These are phyloP conservation scores for Laterallus jamaicensis DNA, from an alignment of 2,113 vertebrate species.

Conservation along the genomic window DNA sequence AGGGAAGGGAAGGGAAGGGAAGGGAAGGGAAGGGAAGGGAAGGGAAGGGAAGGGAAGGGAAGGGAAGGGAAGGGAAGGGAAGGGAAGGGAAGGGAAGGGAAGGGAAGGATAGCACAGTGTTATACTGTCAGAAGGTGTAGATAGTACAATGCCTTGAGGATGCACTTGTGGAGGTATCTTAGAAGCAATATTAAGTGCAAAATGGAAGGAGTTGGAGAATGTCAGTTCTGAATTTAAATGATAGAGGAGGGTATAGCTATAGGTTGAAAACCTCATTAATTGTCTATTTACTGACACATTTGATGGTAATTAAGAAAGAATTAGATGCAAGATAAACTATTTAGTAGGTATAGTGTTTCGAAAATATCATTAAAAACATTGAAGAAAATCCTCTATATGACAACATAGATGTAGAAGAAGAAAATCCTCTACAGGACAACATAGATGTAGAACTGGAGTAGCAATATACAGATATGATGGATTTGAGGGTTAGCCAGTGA, in stretches of 20 bases:
- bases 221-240: background rate
- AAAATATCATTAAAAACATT: background rate
- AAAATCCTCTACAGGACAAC: background rate
- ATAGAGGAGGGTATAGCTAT: background rate
- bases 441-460: background rate
- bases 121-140: background rate
- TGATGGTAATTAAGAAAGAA: background rate
- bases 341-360: background rate
- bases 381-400: background rate
- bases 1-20: background rate
- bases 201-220: background rate
- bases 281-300: background rate
- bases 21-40: too few relatives aligned
- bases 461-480: background rate
- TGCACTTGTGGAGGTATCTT: background rate
- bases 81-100: too few relatives aligned
- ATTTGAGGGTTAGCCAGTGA: background rate
- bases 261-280: background rate
- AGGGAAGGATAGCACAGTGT: background rate
- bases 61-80: background rate
- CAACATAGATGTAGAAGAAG: background rate
- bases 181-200: background rate
- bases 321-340: background rate
- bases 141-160: background rate
- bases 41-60: background rate